Base-by-base conservation (phyloP, 1,140 invertebrate species). In the Latrodectus geometricus region DNA sequence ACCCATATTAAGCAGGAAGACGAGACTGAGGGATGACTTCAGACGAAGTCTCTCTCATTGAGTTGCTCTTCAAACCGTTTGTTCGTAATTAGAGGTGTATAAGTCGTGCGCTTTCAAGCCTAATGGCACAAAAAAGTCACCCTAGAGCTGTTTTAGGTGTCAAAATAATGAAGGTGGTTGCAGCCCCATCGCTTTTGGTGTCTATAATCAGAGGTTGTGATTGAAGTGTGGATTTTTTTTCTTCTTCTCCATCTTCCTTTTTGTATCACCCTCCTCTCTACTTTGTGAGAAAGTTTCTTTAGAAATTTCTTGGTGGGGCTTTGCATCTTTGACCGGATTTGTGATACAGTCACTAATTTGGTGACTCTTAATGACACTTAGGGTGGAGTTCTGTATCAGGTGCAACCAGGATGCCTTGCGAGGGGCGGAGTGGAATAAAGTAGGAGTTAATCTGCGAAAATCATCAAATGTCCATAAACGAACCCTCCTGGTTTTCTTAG, bases 171-270 rank as follows among this genome's bases (percentile, higher is more conserved):
- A 73, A 48, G 35, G 20, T 23, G 4, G 82, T 84, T 76, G 50
- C 82, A 76, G 72, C 82, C 82, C 82, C 73, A 84, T 76, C 82
- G 20, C 82, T 84, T 35, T 84, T 84, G 73, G 52, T 54, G 9
- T 9, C 65, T 49, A 9, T 84, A 84, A 84, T 84, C 73, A 84
- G 61, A 50, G 73, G 61, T 49, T 52, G 21, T 69, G 82, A 84
- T 84, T 52, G 82, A 79, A 84, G 82, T 9, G 61, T 48, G 48
- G 52, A 14, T 76, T 54, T 73, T 48, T 73, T 61, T 23, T 73
- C 12, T n/a, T 48, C n/a, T n/a, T 20, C 4, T 56, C 61, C 21
- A 12, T 68, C 35, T 80, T 69, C 48, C 50, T 61, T 23, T 20
- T 72, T 68, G 48, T 17, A 61, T 35, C 70, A 61, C 17, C 11